phyloP scores from a whole-genome alignment of 23 tunicate genomes.

The Clavelina lepadiformis region DNA sequence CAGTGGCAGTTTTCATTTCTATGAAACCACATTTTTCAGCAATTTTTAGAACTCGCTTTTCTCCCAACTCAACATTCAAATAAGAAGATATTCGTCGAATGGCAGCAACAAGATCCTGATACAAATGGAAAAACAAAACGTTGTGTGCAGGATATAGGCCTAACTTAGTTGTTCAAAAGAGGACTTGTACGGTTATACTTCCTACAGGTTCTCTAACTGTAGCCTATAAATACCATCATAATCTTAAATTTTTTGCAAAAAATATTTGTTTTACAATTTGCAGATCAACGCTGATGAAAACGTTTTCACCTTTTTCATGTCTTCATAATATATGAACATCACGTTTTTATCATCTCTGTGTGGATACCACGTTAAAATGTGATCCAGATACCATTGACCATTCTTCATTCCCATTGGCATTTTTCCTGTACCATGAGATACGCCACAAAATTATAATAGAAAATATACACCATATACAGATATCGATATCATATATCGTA shows the following conservation, averaged over 20 bases:
- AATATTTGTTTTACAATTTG: no score
- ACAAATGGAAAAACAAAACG: not conserved
- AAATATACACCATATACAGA: not conserved
- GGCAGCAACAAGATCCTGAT: constrained; percentile 11
- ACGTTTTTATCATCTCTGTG: constrained; percentile 34
- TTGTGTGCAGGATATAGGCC: not conserved
- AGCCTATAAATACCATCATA: not conserved
- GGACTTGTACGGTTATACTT: no score
- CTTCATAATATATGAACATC: constrained; percentile 29
- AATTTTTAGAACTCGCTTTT: not conserved
- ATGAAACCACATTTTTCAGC: constrained; percentile 20
- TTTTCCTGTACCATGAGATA: constrained; percentile 26
- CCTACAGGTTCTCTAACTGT: no score
- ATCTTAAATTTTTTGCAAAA: not conserved
- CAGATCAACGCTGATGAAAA: not conserved
- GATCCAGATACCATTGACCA: constrained; percentile 46
- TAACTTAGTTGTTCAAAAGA: no score
- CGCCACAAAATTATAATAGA: not conserved
- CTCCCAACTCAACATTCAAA: constrained; percentile 6
- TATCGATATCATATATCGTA: not conserved
- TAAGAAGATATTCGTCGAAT: constrained; percentile 10
- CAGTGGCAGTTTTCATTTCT: constrained; percentile 9
- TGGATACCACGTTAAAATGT: constrained; percentile 24
- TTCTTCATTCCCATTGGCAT: constrained; percentile 29
- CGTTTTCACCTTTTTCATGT: constrained; percentile 35